Evolutionary conservation across 2,888 invertebrate genomes (phyloP), one percentile per base, ranked within the genome.

Genomic region (Synanthedon andrenaeformis): DNA sequence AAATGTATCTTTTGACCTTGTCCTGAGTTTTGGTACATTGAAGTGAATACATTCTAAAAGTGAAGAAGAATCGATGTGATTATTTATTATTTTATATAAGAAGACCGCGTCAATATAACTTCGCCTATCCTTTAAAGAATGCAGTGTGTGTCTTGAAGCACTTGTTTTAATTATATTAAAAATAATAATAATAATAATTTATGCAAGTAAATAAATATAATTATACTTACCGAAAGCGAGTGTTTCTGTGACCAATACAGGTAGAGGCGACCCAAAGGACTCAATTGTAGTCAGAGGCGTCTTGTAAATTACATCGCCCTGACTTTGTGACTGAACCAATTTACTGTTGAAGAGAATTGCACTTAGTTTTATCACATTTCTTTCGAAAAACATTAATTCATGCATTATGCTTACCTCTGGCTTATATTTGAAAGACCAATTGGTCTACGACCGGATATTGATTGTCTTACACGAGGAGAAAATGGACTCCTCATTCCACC

Each of bases 231-330:
- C 91, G 79, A 94, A 94, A 50, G 95, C 94, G 23, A 97, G 82
- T 0, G 95, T 94, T 82, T 97, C 97, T 19, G 95, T 96, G 3
- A 97, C 94, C 55, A 94, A 89, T 1, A 97, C 96, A 41, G 97
- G 97, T 50, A 96, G 76, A 1, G 95, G 91, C 35, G 92, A 88
- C 0, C 96, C 96, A 83, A 92, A 96, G 54, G 91, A 92, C 74
- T 96, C 95, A 0, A 96, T 90, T 13, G 91, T 89, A 69, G 93
- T 93, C 61, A 89, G 89, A 19, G 92, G 89, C 0, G 94, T 93
- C 64, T 94, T 93, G 64, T 93, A 91, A 49, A 96, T 90, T 6
- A 95, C 88, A 78, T 95, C 93, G 0, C 92, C 62, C 51, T 67
- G 74, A 17, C 74, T 70, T 11, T 67, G 51, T 14, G 74, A 61